Conservation (phyloP, 2,113 vertebrate genomes). For the Maccullochella peelii region DNA sequence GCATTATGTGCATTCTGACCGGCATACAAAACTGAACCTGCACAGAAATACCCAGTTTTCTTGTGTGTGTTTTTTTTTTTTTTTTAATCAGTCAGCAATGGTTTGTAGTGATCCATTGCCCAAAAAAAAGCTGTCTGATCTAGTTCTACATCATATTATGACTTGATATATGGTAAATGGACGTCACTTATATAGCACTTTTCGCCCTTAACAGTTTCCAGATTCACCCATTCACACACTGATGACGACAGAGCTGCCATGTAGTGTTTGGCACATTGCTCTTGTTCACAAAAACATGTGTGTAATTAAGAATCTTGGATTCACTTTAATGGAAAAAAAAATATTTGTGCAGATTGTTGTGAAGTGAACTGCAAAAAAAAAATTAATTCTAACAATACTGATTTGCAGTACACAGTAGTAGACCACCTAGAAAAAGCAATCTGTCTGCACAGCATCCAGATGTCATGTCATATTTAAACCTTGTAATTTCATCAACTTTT, state of each 20-base stretch:
- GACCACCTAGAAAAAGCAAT: too few species aligned
- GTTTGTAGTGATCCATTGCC: background rate
- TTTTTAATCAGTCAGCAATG: background rate
- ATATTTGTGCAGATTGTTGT: background rate
- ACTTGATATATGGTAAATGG: too few species aligned
- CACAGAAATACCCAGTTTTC: background rate
- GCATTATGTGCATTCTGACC: slow-evolving; percentile 25
- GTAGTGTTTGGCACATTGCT: background rate
- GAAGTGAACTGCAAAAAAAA: background rate
- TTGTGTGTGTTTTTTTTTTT: too few species aligned
- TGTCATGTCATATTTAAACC: slow-evolving; percentile 22
- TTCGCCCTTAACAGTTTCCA: too few species aligned
- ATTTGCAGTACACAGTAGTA: too few species aligned
- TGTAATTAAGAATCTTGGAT: background rate
- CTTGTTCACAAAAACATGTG: background rate
- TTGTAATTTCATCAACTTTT: slow-evolving; percentile 5
- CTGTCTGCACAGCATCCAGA: slow-evolving; percentile 14
- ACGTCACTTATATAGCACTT: too few species aligned
- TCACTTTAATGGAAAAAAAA: background rate
- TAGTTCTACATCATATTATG: background rate
- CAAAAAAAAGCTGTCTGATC: background rate
- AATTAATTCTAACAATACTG: too few species aligned
- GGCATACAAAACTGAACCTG: slow-evolving; percentile 27
- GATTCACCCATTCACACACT: too few species aligned
- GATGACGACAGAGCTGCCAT: too few species aligned